Evolutionary conservation across 2,797 vertebrate species (phyloP), one percentile per base, ranked within the genome.

Genomic region (Sebastes hubbsi): DNA sequence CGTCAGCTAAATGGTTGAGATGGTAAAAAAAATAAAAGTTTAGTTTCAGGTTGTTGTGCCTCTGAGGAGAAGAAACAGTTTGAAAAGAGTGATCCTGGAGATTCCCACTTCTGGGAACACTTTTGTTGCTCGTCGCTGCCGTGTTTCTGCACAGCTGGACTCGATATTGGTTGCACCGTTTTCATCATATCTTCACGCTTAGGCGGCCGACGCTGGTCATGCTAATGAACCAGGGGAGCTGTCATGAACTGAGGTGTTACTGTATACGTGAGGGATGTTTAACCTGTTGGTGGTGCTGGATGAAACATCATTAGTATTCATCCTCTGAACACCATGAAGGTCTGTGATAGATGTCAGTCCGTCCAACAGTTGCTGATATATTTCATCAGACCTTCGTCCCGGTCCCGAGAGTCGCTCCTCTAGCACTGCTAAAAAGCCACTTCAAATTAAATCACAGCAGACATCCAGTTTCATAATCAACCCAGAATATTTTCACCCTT

Each of bases 1-100:
- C 49, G 0, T 6, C 54, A n/a, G 34, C 65, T 85, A 63, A 85
- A 82, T 46, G 78, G 60, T 76, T 83, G 74, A 81, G 77, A 83
- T 60, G 20, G 61, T 42, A 42, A 29, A 32, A 80, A n/a, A 80
- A 73, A 32, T 25, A 27, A 72, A 86, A 87, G 78, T 78, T 18
- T 74, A 38, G 66, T 71, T 71, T 83, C 56, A 55, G 67, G 81
- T 80, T 80, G 62, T 12, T 8, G 14, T 8, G 32, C 27, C 90
- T 78, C 87, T 18, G 52, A 87, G 81, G 83, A 75, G 60, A 42
- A 59, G 46, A 61, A 55, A 12, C 32, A 27, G 25, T 36, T 72
- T 75, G 24, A 66, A 78, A 73, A 72, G 1, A 72, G 27, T 6
- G 56, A 62, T 66, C 55, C 60, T 69, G 54, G 54, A 67, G 25